Conservation (phyloP, 2,113 vertebrate genomes). For the Eleginops maclovinus region DNA sequence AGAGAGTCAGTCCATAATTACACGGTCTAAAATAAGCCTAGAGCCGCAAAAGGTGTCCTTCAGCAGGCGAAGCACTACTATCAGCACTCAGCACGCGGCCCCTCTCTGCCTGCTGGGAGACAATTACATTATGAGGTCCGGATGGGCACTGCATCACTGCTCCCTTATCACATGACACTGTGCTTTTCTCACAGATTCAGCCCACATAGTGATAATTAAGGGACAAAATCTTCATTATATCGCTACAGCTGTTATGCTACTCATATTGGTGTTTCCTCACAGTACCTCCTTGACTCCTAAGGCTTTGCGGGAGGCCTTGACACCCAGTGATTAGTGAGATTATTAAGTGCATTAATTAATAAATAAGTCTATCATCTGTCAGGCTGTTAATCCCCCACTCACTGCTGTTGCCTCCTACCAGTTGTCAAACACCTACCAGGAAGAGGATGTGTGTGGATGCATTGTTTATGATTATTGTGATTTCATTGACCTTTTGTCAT, state of each 20-base stretch:
- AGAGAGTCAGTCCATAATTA: slow-evolving; percentile 71
- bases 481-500: background rate
- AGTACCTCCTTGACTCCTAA: slow-evolving; percentile 28
- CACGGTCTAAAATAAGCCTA: slow-evolving; percentile 75
- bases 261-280: slow-evolving; percentile 18
- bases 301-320: slow-evolving; percentile 16
- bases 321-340: slow-evolving; percentile 28
- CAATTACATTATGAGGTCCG: slow-evolving; percentile 59
- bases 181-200: slow-evolving; percentile 35
- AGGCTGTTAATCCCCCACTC: background rate
- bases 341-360: slow-evolving; percentile 39
- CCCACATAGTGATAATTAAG: slow-evolving; percentile 43
- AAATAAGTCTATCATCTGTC: slow-evolving; percentile 11
- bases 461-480: slow-evolving; percentile 1
- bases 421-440: slow-evolving; percentile 14
- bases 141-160: slow-evolving; percentile 48
- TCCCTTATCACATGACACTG: slow-evolving; percentile 53
- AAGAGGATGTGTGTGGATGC: background rate
- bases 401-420: background rate
- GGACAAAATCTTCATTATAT: slow-evolving; percentile 47
- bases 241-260: slow-evolving; percentile 24
- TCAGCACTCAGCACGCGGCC: slow-evolving; percentile 60
- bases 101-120: slow-evolving; percentile 49
- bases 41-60: slow-evolving; percentile 77
- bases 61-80: slow-evolving; percentile 63